Evolutionary conservation across 2,797 vertebrate genomes (phyloP).

Genomic region (Bovichtus variegatus): DNA sequence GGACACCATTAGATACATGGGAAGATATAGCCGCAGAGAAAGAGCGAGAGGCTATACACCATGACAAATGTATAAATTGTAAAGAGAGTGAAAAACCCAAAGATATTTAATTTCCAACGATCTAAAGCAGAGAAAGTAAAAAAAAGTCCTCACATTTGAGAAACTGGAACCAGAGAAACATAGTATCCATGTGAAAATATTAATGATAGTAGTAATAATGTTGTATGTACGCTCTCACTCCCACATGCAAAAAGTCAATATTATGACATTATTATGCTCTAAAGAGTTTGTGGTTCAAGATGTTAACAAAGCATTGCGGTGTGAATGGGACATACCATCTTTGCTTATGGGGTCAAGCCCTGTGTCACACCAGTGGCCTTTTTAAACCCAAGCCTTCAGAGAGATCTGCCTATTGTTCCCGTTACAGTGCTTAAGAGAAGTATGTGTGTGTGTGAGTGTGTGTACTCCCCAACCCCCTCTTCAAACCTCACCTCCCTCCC

Average conservation of each 20-base stretch:
- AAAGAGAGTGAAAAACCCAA: not conserved
- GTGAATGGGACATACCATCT: slow-evolving; percentile 65
- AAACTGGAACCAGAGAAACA: not conserved
- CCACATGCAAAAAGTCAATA: slow-evolving; percentile 16
- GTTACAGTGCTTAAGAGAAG: slow-evolving; percentile 70
- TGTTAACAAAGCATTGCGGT: slow-evolving; percentile 51
- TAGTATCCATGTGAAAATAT: not conserved
- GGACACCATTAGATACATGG: slow-evolving; percentile 56
- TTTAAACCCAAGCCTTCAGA: slow-evolving; percentile 58
- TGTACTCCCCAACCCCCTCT: slow-evolving; percentile 72
- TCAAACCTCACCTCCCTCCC: slow-evolving; percentile 66
- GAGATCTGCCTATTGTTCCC: slow-evolving; percentile 79
- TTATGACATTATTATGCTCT: slow-evolving; percentile 18
- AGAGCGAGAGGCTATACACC: not conserved
- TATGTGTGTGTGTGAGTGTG: slow-evolving; percentile 32
- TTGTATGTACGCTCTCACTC: not conserved
- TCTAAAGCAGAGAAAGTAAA: not conserved
- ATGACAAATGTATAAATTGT: not conserved
- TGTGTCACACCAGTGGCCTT: slow-evolving; percentile 57
- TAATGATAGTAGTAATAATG: not conserved
- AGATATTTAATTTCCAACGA: not conserved
- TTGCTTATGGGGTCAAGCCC: slow-evolving; percentile 75
- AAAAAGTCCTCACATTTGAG: not conserved
- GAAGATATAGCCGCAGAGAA: slow-evolving; percentile 45
- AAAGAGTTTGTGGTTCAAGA: slow-evolving; percentile 16